Base-by-base conservation (phyloP, 2,888 invertebrate species). In the Acleris holmiana region DNA sequence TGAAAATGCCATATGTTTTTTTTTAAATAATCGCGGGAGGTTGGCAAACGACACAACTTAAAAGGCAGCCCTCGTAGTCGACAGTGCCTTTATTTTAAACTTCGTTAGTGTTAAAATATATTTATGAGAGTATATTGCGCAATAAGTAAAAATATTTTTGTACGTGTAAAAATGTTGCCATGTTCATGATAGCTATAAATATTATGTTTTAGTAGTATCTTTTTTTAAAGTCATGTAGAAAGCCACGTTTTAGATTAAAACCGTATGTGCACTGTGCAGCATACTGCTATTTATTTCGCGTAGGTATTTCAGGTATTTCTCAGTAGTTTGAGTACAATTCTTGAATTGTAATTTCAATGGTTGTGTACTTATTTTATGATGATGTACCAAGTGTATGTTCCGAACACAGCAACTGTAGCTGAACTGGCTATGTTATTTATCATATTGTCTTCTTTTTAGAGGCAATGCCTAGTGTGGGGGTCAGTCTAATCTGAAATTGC, bases 111-210 rank as follows among this genome's bases (percentile, higher is more conserved):
- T 81, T 85, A 79, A 62, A 60, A 76, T 86, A 84, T 89, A 91
- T 91, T 90, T 91, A 90, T 90, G 83, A 85, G 82, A 88, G 83
- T 88, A 87, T 89, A 89, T 86, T 84, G 84, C 80, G 83, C 82
- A 87, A 81, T 89, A 89, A 85, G 84, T 80, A 82, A 83, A 85
- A 82, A 87, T 91, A 91, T 91, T 92, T 92, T 91, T 92, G 86
- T 91, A 91, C 85, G 85, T 86, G 88, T 90, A 88, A 84, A 87
- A 86, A 85, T 86, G 92, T 91, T 91, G 92, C 92, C 92, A 92
- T 92, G 88, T 90, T 91, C 88, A 84, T 80, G 78, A 85, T 89
- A 89, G 86, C 81, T 86, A 74, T 88, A 82, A 85, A 82, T 77
- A 71, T 83, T 77, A 69, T 75, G 78, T 77, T 79, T 78, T 80